Percentiles rank a stretch among this genome's conserved stretches.
phyloP scores from a whole-genome alignment of 2,888 invertebrate genomes.

The Bombylius major region DNA sequence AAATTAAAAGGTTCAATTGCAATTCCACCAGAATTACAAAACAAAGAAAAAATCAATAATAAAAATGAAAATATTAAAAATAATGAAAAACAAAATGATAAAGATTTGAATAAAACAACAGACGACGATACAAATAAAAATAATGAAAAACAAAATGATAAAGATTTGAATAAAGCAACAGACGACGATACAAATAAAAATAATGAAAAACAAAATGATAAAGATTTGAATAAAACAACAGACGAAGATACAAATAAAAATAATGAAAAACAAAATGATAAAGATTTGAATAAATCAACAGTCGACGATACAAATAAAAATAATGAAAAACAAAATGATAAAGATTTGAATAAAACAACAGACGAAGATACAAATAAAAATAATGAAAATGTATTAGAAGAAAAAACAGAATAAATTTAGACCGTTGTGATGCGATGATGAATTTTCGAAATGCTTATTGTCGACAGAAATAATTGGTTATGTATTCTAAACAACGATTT shows the following conservation, averaged over 20 bases:
- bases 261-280: background rate
- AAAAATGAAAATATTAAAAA: background rate
- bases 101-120: background rate
- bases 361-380: background rate
- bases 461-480: too few species aligned
- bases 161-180: too few species aligned
- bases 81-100: background rate
- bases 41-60: background rate
- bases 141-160: background rate
- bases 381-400: too few species aligned
- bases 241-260: background rate
- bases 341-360: background rate
- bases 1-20: conserved; percentile 4
- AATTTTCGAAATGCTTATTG: too few species aligned
- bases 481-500: too few species aligned
- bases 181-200: background rate
- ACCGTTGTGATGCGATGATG: too few species aligned
- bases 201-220: background rate
- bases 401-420: too few species aligned
- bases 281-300: too few species aligned
- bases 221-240: too few species aligned
- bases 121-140: background rate
- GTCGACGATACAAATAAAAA: background rate
- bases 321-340: background rate
- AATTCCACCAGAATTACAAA: background rate